These are phyloP conservation scores for Agyllia agylla DNA, from an alignment of 2,888 invertebrate species.

Conservation along the genomic window DNA sequence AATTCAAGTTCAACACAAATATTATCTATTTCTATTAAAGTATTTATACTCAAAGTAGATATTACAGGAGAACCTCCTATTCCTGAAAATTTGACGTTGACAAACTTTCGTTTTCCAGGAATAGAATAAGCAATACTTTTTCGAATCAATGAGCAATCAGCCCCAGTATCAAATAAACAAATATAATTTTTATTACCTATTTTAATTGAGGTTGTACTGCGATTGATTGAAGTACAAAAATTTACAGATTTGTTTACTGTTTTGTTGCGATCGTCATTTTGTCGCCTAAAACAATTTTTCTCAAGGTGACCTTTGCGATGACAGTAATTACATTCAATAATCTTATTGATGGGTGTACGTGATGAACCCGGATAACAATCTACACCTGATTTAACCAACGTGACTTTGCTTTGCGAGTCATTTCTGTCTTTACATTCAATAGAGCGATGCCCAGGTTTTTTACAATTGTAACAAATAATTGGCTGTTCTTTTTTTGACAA, in stretches of 20 bases:
- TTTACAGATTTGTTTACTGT: background rate
- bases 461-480: background rate
- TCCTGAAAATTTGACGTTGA: background rate
- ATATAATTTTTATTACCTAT: background rate
- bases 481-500: background rate
- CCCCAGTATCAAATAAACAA: background rate
- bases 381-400: too few relatives aligned
- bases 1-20: background rate
- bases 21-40: background rate
- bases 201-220: background rate
- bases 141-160: background rate
- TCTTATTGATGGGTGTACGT: background rate
- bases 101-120: background rate
- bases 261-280: background rate
- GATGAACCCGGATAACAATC: background rate
- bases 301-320: slow-evolving; percentile 22
- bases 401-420: background rate
- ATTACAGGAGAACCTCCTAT: background rate
- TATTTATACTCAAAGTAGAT: background rate
- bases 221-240: background rate
- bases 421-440: background rate
- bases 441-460: background rate
- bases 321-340: background rate
- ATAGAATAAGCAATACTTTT: background rate
- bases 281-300: background rate